Evolutionary conservation across 2,113 vertebrate species (phyloP), one percentile per base, ranked within the genome.

Genomic region (Patagioenas fasciata): DNA sequence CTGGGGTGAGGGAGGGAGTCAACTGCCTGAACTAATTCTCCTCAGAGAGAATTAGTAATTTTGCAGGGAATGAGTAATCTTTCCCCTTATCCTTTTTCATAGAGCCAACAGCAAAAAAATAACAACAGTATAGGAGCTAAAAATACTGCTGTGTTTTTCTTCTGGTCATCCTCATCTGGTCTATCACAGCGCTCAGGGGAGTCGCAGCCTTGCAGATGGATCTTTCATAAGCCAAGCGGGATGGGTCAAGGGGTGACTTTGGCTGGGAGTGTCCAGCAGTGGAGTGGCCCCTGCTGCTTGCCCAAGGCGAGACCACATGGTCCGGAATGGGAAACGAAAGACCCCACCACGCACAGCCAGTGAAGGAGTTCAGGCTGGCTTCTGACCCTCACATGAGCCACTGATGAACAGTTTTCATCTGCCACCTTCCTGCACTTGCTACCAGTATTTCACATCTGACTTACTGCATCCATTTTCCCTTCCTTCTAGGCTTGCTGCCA

Each of bases 221-320:
- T 70, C 86, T 77, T 69, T 57, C 79, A 20, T 16, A 83, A 73
- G 16, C n/a, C 61, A 42, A 57, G n/a, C 0, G 4, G 44, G 67
- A 56, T 61, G 48, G 7, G 19, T 85, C 44, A 69, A 65, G 44
- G 67, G 20, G 15, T 1, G 1, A 17, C 34, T 91, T 78, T 71
- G 72, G 28, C 77, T 2, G 1, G 15, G 32, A 78, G 21, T 32
- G 16, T 58, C 79, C 57, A 26, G 66, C 85, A 80, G 29, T 13
- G 0, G 36, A 72, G 66, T 16, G 34, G 50, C 69, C 74, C 25
- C 12, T 26, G 18, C 50, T 29, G 53, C 83, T 77, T 73, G 82
- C 47, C n/a, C 28, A 10, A 48, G 53, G 24, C 0, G 0, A 69
- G 29, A 48, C 16, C 34, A 8, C 7, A 9, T 0, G 0, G 16